Percentiles rank a stretch among this genome's conserved stretches.
Evolutionary conservation across 1,140 invertebrate genomes (phyloP).

Genomic region (Macrocentrus cingulum): DNA sequence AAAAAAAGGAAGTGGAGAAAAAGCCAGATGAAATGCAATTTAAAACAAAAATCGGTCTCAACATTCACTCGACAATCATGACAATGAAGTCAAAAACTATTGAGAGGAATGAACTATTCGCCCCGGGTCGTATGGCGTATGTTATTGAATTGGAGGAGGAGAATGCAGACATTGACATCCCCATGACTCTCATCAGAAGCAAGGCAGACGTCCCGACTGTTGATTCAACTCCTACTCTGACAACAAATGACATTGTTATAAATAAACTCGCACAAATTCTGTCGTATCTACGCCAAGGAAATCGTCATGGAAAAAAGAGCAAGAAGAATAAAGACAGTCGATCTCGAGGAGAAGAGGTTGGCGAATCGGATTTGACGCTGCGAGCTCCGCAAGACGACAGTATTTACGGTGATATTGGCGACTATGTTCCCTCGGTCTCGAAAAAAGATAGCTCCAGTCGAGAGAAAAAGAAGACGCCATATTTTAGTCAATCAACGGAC

Average conservation of each 20-base stretch:
- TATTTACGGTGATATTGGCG: slow-evolving; percentile 94
- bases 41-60: slow-evolving; percentile 75
- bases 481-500: slow-evolving; percentile 52
- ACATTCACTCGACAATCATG: slow-evolving; percentile 71
- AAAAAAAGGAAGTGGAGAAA: slow-evolving; percentile 63
- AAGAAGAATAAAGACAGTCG: slow-evolving; percentile 69
- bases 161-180: slow-evolving; percentile 88
- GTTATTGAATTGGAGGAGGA: slow-evolving; percentile 94
- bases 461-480: slow-evolving; percentile 53
- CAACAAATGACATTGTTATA: slow-evolving; percentile 94
- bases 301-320: slow-evolving; percentile 74
- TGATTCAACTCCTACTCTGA: slow-evolving; percentile 77
- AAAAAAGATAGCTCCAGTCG: slow-evolving; percentile 41
- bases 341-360: slow-evolving; percentile 36
- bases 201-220: slow-evolving; percentile 89
- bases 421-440: slow-evolving; percentile 73
- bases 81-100: slow-evolving; percentile 70
- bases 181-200: slow-evolving; percentile 92
- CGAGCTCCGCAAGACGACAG: slow-evolving; percentile 66
- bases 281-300: slow-evolving; percentile 86
- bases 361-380: slow-evolving; percentile 30
- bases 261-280: slow-evolving; percentile 97
- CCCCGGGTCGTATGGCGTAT: slow-evolving; percentile 96
- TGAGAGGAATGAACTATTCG: slow-evolving; percentile 91
- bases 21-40: slow-evolving; percentile 79